These are phyloP conservation scores for Philaethria dido DNA, from an alignment of 2,888 invertebrate genomes.

Conservation along the genomic window DNA sequence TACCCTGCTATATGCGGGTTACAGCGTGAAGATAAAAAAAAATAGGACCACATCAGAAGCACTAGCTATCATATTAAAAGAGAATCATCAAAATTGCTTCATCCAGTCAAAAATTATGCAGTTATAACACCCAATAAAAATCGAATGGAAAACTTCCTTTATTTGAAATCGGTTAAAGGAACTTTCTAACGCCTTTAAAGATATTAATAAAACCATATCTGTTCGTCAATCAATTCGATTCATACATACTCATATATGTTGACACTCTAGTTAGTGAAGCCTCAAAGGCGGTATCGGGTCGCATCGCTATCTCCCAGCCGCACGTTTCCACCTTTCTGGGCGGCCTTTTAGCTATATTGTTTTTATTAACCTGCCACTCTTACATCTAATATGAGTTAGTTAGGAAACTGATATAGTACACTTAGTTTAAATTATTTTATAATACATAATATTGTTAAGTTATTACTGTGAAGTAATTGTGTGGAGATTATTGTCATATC, in stretches of 20 bases:
- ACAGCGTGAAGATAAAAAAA: too few relatives aligned
- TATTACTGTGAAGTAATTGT: background rate
- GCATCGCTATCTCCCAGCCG: slow-evolving; percentile 27
- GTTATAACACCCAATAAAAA: too few relatives aligned
- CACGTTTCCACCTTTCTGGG: slow-evolving; percentile 25
- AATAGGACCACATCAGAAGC: too few relatives aligned
- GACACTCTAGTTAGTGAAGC: slow-evolving; percentile 12
- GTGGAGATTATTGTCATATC: background rate
- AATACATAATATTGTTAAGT: background rate
- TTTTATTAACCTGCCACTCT: slow-evolving; percentile 22
- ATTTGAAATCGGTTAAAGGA: too few relatives aligned
- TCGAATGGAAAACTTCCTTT: too few relatives aligned
- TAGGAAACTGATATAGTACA: background rate
- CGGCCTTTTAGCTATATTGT: slow-evolving; percentile 23
- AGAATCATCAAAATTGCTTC: too few relatives aligned
- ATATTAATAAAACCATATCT: background rate
- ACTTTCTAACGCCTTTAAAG: background rate
- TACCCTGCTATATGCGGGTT: too few relatives aligned
- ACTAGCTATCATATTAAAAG: too few relatives aligned
- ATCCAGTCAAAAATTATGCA: too few relatives aligned
- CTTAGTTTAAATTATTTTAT: slow-evolving; percentile 3
- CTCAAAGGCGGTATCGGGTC: slow-evolving; percentile 23
- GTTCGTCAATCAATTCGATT: slow-evolving; percentile 6
- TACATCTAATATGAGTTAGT: slow-evolving; percentile 6
- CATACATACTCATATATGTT: background rate